These are phyloP conservation scores for Stichodactyla mertensii DNA, from an alignment of 64 coral and sea anemone genomes.

Conservation along the genomic window DNA sequence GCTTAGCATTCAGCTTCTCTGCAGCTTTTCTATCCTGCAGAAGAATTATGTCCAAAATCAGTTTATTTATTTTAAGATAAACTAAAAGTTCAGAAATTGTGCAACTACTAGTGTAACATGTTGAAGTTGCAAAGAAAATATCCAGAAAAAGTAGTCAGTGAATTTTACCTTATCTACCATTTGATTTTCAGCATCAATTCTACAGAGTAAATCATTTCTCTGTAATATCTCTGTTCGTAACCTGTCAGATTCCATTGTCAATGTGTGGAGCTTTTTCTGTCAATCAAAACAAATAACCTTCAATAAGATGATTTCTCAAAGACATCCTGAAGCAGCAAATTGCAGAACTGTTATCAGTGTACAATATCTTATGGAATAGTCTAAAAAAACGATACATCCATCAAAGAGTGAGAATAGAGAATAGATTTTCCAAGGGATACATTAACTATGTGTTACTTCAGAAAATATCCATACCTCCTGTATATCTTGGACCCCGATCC, in stretches of 20 bases:
- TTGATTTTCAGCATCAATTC: constrained; percentile 89
- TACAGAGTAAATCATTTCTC: constrained; percentile 89
- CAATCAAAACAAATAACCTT: neutral
- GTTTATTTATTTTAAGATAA: neutral
- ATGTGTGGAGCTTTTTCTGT: constrained; percentile 95
- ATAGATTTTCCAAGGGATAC: too few relatives aligned
- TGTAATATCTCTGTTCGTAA: constrained; percentile 80
- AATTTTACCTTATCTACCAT: constrained; percentile 84
- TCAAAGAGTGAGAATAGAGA: too few relatives aligned
- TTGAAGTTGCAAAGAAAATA: neutral
- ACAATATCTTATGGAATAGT: too few relatives aligned
- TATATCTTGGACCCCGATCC: too few relatives aligned
- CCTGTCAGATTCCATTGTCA: constrained; percentile 89
- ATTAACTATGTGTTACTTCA: too few relatives aligned
- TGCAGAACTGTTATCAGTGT: too few relatives aligned
- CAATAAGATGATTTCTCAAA: too few relatives aligned
- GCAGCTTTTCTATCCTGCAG: constrained; percentile 73
- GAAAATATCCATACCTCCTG: too few relatives aligned
- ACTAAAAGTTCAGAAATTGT: neutral
- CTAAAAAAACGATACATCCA: too few relatives aligned
- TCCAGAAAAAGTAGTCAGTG: neutral
- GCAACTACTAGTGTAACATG: neutral
- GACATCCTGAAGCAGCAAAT: too few relatives aligned
- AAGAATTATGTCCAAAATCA: neutral
- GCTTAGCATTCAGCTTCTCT: constrained; percentile 69